Conservation (phyloP, 2,888 invertebrate genomes). For the Meandrusa payeni region DNA sequence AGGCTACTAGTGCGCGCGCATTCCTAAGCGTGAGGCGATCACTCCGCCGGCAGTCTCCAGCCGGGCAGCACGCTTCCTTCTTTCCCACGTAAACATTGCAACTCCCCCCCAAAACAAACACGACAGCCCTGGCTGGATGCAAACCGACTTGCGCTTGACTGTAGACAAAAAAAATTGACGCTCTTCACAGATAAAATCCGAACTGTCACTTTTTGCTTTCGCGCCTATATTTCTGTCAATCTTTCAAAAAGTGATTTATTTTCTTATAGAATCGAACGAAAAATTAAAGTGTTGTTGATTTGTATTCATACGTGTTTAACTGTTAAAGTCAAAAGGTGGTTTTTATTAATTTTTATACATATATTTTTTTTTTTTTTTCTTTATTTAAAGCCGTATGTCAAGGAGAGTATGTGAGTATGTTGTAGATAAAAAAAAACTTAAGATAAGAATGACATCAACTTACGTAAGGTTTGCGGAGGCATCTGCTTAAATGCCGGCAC, state of each 20-base stretch:
- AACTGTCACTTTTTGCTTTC: constrained; percentile 41
- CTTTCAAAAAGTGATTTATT: constrained; percentile 24
- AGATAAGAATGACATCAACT: constrained; percentile 51
- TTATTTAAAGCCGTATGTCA: constrained; percentile 30
- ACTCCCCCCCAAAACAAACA: constrained; percentile 61
- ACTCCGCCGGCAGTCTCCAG: constrained; percentile 76
- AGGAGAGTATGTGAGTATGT: constrained; percentile 61
- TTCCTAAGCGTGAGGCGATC: constrained; percentile 44
- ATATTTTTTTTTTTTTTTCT: constrained; percentile 27
- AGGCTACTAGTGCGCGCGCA: constrained; percentile 64
- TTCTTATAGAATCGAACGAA: constrained; percentile 23
- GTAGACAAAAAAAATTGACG: constrained; percentile 37
- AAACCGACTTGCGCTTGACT: constrained; percentile 37
- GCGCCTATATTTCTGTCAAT: constrained; percentile 46
- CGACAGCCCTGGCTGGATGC: constrained; percentile 69
- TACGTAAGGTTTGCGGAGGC: constrained; percentile 64
- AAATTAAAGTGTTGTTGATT: constrained; percentile 55
- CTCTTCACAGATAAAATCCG: constrained; percentile 29
- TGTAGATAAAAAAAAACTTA: constrained; percentile 40
- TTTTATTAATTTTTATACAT: constrained; percentile 38
- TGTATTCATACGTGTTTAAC: constrained; percentile 43
- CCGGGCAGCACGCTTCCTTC: constrained; percentile 70
- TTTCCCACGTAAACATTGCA: constrained; percentile 59
- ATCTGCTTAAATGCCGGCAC: constrained; percentile 38
- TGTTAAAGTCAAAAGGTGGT: constrained; percentile 49